Evolutionary conservation across 2,888 invertebrate species (phyloP).

Genomic region (Patella depressa): DNA sequence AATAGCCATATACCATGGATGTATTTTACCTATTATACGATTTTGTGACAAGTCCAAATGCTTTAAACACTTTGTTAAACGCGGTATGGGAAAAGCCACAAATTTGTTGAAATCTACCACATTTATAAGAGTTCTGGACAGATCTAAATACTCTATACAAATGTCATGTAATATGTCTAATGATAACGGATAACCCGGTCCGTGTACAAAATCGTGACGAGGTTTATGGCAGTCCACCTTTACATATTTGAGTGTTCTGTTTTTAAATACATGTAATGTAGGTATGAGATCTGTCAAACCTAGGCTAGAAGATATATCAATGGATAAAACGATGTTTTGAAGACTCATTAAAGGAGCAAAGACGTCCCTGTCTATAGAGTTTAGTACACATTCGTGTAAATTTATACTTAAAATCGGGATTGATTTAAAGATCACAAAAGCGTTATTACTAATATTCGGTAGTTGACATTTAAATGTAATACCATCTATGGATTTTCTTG

Average conservation of each 20-base stretch:
- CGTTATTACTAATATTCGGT: not conserved
- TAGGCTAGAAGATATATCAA: not conserved
- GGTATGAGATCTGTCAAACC: not conserved
- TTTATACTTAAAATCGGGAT: not conserved
- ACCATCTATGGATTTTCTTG: not conserved
- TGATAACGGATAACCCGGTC: too few relatives aligned
- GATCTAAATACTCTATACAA: too few relatives aligned
- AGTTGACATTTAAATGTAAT: not conserved
- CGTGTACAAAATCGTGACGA: too few relatives aligned
- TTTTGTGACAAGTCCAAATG: too few relatives aligned
- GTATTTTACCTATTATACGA: too few relatives aligned
- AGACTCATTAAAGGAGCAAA: not conserved
- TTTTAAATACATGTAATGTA: not conserved
- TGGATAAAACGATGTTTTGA: not conserved
- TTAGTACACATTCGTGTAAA: not conserved
- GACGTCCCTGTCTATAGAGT: not conserved
- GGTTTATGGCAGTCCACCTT: not conserved
- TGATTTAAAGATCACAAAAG: not conserved
- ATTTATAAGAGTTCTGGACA: too few relatives aligned
- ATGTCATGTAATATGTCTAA: too few relatives aligned
- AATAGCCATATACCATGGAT: too few relatives aligned
- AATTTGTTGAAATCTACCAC: too few relatives aligned
- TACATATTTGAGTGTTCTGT: not conserved
- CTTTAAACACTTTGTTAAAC: too few relatives aligned
- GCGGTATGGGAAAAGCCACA: too few relatives aligned